These are phyloP conservation scores for Pheosia tremula DNA, from an alignment of 2,888 invertebrate species.

Conservation along the genomic window DNA sequence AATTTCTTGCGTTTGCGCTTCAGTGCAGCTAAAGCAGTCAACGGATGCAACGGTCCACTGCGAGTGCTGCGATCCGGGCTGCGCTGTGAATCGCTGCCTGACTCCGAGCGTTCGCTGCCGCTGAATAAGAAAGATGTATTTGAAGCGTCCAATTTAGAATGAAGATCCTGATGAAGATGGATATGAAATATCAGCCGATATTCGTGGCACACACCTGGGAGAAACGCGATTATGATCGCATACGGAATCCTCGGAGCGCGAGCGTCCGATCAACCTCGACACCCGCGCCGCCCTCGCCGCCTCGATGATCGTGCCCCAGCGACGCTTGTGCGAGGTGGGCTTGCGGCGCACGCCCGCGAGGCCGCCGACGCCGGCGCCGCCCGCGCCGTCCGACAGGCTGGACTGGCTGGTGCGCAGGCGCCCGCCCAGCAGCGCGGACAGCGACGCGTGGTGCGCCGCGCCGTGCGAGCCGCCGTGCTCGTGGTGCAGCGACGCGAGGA, in stretches of 20 bases:
- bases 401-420: slow-evolving; percentile 74
- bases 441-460: slow-evolving; percentile 77
- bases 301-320: slow-evolving; percentile 94
- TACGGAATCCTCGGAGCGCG: slow-evolving; percentile 93
- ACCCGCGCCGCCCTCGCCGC: slow-evolving; percentile 93
- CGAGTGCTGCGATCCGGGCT: slow-evolving; percentile 74
- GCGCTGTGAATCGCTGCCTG: slow-evolving; percentile 89
- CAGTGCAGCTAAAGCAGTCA: slow-evolving; percentile 88
- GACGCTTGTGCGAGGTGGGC: slow-evolving; percentile 87
- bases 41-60: slow-evolving; percentile 66
- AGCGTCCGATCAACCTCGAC: slow-evolving; percentile 91
- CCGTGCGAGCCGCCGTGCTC: slow-evolving; percentile 73
- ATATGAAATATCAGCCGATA: neutral
- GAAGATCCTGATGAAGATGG: neutral
- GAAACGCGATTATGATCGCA: slow-evolving; percentile 85
- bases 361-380: slow-evolving; percentile 23
- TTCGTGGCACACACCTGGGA: slow-evolving; percentile 59
- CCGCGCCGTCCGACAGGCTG: slow-evolving; percentile 68
- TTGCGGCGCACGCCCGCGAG: slow-evolving; percentile 51
- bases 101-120: slow-evolving; percentile 88
- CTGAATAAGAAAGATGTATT: slow-evolving; percentile 37
- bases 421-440: slow-evolving; percentile 88
- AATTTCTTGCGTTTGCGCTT: slow-evolving; percentile 93
- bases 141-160: too few relatives aligned
- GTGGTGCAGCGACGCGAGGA: slow-evolving; percentile 89